Base-by-base conservation (phyloP, 2,888 invertebrate species). In the Trichopria drosophilae region DNA sequence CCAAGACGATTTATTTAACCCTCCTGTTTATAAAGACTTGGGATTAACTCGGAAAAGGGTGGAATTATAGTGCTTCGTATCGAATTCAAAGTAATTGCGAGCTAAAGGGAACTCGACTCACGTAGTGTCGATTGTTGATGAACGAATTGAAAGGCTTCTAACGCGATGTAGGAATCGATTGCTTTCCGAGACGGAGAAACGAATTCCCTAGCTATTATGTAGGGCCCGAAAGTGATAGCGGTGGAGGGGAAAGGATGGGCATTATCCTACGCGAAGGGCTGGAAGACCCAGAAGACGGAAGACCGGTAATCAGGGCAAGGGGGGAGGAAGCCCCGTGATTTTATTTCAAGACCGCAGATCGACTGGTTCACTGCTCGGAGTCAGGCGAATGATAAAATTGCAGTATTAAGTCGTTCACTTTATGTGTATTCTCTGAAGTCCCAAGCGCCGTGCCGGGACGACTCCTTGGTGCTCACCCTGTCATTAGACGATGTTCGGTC, bases 401-500 rank as follows among this genome's bases (percentile, higher is more conserved):
- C 71, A 67, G 74, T 71, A 74, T 75, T 75, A 72, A 73, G 72
- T 75, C 72, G 75, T 75, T 73, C 67, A 65, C 67, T 75, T 75
- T 75, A 75, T 75, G 74, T 70, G 74, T 73, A 68, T 75, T 75
- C 75, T 66, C 64, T 75, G 75, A 75, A 75, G 70, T 67, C 68
- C 64, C 65, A 68, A 70, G 64, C 69, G 50, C 49, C 53, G 43
- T 45, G 52, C 28, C 40, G 47, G 53, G 56, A 54, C 52, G 50
- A 55, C 53, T 54, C 52, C 54, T 59, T 57, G 52, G 47, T 58
- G 51, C 58, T 51, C 64, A 73, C 67, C 75, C 74, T 68, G 73
- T 75, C 69, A 75, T 75, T 75, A 75, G 67, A 64, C 61, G 68
- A 71, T 71, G 64, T 69, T 69, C 65, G 65, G 69, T 57, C 62